Percentiles rank a stretch among this genome's conserved stretches.
These are phyloP conservation scores for Mionectes olivaceus DNA, from an alignment of 2,797 vertebrate species.

Conservation along the genomic window DNA sequence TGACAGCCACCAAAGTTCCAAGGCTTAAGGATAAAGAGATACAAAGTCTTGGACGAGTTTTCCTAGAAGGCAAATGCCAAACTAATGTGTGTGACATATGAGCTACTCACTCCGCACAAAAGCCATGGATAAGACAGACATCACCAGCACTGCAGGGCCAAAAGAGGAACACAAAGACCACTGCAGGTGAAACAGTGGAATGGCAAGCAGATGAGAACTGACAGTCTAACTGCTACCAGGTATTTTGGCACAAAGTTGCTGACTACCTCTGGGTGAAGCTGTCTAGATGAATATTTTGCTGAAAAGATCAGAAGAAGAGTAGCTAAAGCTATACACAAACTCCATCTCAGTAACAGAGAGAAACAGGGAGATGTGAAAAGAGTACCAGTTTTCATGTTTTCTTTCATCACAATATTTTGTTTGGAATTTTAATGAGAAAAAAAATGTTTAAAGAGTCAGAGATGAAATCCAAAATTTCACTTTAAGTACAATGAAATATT, in stretches of 20 bases:
- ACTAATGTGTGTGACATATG: fast-evolving
- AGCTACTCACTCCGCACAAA: background rate
- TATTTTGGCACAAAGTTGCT: background rate
- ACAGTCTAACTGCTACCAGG: background rate
- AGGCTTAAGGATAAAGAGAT: background rate
- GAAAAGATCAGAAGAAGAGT: background rate
- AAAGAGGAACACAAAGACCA: background rate
- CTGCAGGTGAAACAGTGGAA: background rate
- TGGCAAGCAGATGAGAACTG: background rate
- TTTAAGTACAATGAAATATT: background rate
- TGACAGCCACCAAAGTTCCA: background rate
- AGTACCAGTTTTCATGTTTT: background rate
- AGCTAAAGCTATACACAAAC: background rate
- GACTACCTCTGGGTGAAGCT: background rate
- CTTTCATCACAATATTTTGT: background rate
- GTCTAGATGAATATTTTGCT: background rate
- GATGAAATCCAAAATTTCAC: slow-evolving; percentile 8
- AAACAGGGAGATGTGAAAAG: background rate
- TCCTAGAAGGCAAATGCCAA: background rate
- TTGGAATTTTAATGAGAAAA: background rate
- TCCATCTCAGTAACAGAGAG: background rate
- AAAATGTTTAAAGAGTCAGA: background rate
- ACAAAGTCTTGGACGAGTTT: background rate
- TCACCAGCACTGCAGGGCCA: background rate
- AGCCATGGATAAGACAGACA: background rate